Base-by-base conservation (phyloP, 1,140 invertebrate genomes). In the Coboldia fuscipes region DNA sequence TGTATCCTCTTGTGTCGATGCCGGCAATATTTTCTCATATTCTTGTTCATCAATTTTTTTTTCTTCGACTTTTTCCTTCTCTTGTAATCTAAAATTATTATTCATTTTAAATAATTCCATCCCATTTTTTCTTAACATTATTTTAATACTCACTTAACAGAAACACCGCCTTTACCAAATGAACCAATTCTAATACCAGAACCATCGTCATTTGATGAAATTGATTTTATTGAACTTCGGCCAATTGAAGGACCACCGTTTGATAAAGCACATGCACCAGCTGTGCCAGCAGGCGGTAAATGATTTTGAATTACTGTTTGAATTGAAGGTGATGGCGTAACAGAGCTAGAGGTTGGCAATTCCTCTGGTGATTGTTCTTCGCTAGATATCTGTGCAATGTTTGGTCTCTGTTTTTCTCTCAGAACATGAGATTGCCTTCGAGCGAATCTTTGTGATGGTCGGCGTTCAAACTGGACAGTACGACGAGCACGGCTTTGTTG, bases 391-490 rank as follows among this genome's bases (percentile, higher is more conserved):
- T 34, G 22, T 23, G 12, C 42, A 38, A 14, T 16, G 16, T 30
- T 17, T 9, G 4, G 66, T 46, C 70, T 69, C 37, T 79, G 75
- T 35, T 74, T 62, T 48, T 85, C 79, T 18, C 77, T 54, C 14
- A 82, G 48, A 24, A 85, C 71, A 51, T 86, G 81, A 33, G 77
- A 84, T 50, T 88, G 84, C 30, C 90, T 60, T 30, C 89, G 65
- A 16, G 85, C 88, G 54, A 90, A 97, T 36, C 94, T 63, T 52
- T 98, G 93, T 61, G 89, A 96, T 0, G 93, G 92, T 36, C 89
- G 68, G 41, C 94, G 65, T 55, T 97, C 90, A 55, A 97, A 92
- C 46, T 90, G 85, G 3, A 93, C 86, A 6, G 83, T 90, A 32
- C 88, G 66, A 33, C 88, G 59, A 7, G 86, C 82, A 37, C 80